Base-by-base conservation (phyloP, 1,140 invertebrate genomes). In the Temnothorax nylanderi region DNA sequence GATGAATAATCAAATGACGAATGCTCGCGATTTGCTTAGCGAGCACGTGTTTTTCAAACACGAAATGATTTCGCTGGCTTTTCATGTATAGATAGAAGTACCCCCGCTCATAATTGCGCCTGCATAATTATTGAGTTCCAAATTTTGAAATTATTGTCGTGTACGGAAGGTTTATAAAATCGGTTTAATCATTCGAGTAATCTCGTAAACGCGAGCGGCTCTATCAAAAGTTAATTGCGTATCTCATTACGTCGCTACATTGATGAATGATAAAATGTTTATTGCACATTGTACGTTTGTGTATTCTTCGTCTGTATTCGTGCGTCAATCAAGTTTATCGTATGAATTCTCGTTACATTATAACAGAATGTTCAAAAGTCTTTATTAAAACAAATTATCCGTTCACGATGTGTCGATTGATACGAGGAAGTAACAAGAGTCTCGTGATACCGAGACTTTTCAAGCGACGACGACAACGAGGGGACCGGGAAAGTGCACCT, bases 211-310 rank as follows among this genome's bases (percentile, higher is more conserved):
- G 32, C 37, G n/a, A 13, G 34, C 62, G 62, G 7, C 26, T 32
- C 47, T 69, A 67, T 80, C 47, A 54, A 67, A 51, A 80, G 47
- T 67, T 80, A 80, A 80, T 80, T 67, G n/a, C 77, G 13, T n/a
- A 16, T 69, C 34, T 69, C 34, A 80, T 80, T 80, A 41, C n/a
- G n/a, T 6, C n/a, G n/a, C 10, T 54, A 58, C 26, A 10, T 26
- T 32, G 62, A 26, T 80, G 32, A 54, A 54, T 67, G 21, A 67
- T 65, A 51, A 80, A 78, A 49, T 78, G 44, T 58, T 49, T 51
- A 56, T 56, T 32, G 16, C 11, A 7, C 21, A n/a, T 26, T 26
- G 37, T 60, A 67, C 1, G 34, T 65, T 69, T 69, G 56, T 54
- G 18, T 54, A 54, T n/a, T 5, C 56, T 62, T 60, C 18, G 16